phyloP scores from a whole-genome alignment of 2,113 vertebrate species.

The Microtus richardsoni region DNA sequence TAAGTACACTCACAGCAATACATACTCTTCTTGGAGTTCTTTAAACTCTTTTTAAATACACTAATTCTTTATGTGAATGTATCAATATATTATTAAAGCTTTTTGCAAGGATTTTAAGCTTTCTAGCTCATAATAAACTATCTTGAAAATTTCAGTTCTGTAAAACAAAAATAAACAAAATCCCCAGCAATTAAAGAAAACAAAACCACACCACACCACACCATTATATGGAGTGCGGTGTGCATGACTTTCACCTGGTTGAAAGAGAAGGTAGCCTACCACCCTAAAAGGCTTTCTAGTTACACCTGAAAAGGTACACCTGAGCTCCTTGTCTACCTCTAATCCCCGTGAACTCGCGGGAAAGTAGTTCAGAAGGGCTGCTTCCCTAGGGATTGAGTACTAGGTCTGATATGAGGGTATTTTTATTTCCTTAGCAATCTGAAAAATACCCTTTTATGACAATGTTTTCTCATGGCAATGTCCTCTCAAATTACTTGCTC shows the following conservation, averaged over 20 bases:
- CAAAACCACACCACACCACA: not conserved
- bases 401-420: not conserved
- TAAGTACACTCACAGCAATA: not conserved
- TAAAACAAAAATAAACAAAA: not conserved
- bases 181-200: not conserved
- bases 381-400: not conserved
- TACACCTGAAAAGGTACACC: not conserved
- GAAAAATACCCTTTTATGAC: not conserved
- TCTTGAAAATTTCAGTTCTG: not conserved
- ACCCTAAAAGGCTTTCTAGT: not conserved
- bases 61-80: not conserved
- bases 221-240: fast-evolving
- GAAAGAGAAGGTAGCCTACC: not conserved
- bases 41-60: not conserved
- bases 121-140: slow-evolving; percentile 3
- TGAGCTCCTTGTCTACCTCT: not conserved
- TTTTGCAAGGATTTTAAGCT: not conserved
- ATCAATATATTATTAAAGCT: not conserved
- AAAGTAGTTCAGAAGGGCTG: not conserved
- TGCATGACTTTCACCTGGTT: not conserved
- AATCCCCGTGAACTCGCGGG: not conserved
- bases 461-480: not conserved
- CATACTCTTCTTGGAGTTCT: not conserved
- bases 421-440: not conserved
- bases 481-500: not conserved